These are phyloP conservation scores for Pristionchus exspectatus DNA, from an alignment of 2,888 invertebrate genomes.

Conservation along the genomic window DNA sequence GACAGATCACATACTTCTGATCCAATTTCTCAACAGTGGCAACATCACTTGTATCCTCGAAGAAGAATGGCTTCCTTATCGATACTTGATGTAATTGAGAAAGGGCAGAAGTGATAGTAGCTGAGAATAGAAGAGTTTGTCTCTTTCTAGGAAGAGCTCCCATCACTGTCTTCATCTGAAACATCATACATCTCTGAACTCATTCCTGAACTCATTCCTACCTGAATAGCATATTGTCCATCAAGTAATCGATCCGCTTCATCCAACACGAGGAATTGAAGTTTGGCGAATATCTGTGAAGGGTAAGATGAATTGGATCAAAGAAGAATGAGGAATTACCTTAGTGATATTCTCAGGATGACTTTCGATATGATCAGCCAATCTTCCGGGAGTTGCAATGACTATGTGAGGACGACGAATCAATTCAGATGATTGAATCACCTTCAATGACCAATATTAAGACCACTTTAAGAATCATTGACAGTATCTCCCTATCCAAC, in stretches of 20 bases:
- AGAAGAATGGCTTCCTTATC: constrained; percentile 80
- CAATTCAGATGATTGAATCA: constrained; percentile 90
- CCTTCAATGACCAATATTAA: constrained; percentile 77
- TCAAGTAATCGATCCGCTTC: constrained; percentile 92
- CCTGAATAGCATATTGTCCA: constrained; percentile 79
- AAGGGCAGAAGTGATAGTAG: constrained; percentile 92
- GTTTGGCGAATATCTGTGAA: constrained; percentile 84
- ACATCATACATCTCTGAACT: neutral
- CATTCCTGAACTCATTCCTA: neutral
- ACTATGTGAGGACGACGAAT: constrained; percentile 92
- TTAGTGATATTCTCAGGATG: constrained; percentile 29
- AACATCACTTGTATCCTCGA: constrained; percentile 82
- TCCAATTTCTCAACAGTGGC: constrained; percentile 87
- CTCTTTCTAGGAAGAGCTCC: constrained; percentile 81
- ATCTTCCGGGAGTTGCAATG: constrained; percentile 94
- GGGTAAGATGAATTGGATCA: no score
- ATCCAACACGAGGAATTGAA: constrained; percentile 93
- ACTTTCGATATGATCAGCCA: constrained; percentile 90
- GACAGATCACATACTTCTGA: constrained; percentile 90
- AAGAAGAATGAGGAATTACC: neutral
- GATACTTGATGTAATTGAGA: constrained; percentile 84
- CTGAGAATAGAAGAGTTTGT: constrained; percentile 83
- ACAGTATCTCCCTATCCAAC: neutral
- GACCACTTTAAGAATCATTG: neutral
- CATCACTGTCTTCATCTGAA: constrained; percentile 87